phyloP scores from a whole-genome alignment of 2,113 vertebrate species.

The Psittacara wagleri region DNA sequence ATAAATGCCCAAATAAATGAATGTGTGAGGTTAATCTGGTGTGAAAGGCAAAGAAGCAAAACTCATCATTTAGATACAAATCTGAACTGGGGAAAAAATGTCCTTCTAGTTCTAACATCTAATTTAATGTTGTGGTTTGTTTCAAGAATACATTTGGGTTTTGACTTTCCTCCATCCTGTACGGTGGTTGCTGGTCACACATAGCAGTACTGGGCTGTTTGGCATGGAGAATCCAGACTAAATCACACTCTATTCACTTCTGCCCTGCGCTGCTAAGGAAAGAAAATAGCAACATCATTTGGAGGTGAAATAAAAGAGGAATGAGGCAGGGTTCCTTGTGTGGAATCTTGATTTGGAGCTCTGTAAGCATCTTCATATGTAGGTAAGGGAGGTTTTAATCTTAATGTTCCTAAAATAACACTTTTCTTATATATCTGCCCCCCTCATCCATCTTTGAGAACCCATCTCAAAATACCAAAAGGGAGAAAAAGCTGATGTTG shows the following conservation, averaged over 20 bases:
- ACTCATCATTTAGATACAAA: not conserved
- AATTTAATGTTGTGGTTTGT: not conserved
- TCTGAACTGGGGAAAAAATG: not conserved
- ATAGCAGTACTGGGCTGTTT: not conserved
- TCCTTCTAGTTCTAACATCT: not conserved
- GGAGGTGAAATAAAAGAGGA: not conserved
- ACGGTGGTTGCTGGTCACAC: not conserved
- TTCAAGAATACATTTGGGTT: not conserved
- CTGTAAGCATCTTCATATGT: not conserved
- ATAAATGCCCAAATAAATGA: not conserved
- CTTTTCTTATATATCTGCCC: not conserved
- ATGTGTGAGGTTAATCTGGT: not conserved
- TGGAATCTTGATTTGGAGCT: not conserved
- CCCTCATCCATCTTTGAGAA: slow-evolving; percentile 2
- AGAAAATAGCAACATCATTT: not conserved
- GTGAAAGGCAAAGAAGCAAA: not conserved
- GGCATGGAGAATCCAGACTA: not conserved
- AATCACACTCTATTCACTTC: not conserved
- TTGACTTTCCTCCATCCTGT: not conserved
- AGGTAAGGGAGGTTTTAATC: not conserved
- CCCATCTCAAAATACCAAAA: not conserved
- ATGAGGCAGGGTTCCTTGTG: not conserved
- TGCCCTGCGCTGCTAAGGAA: not conserved
- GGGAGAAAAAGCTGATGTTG: not conserved
- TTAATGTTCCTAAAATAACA: not conserved